Evolutionary conservation across 1,140 invertebrate genomes (phyloP).

Genomic region (Saccostrea echinata): DNA sequence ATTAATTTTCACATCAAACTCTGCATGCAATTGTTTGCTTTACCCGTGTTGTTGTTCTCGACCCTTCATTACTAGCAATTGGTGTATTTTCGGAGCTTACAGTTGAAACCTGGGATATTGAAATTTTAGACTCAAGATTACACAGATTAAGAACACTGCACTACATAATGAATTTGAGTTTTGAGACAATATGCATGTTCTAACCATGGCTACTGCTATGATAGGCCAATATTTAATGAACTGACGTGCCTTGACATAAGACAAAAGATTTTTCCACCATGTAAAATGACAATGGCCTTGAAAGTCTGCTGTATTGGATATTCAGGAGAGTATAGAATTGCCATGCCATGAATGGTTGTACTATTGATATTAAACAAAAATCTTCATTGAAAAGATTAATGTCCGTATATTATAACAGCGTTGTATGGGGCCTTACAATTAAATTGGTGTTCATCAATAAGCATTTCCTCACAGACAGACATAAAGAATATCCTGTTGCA

Average conservation of each 20-base stretch:
- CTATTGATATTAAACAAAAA: background rate
- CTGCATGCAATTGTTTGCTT: slow-evolving; percentile 27
- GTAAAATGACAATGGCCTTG: slow-evolving; percentile 1
- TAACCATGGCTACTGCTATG: background rate
- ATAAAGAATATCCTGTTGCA: slow-evolving; percentile 29
- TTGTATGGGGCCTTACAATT: slow-evolving; percentile 4
- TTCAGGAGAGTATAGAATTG: slow-evolving; percentile 17
- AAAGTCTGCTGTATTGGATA: background rate
- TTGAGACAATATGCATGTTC: slow-evolving; percentile 8
- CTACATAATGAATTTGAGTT: background rate
- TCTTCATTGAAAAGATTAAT: slow-evolving; percentile 31
- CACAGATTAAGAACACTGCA: background rate
- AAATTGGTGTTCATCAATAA: background rate
- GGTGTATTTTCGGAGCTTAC: background rate
- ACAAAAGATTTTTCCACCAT: slow-evolving; percentile 32
- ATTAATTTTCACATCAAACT: slow-evolving; percentile 30
- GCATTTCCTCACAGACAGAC: background rate
- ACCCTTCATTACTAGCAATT: slow-evolving; percentile 19
- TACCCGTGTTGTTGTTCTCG: slow-evolving; percentile 3
- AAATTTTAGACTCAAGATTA: slow-evolving; percentile 20
- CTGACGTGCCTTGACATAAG: background rate
- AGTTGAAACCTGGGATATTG: background rate
- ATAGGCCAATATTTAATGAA: background rate
- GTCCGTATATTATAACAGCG: background rate
- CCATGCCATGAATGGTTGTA: slow-evolving; percentile 4